phyloP scores from a whole-genome alignment of 2,113 vertebrate species.

The Poeciliopsis retropinna region DNA sequence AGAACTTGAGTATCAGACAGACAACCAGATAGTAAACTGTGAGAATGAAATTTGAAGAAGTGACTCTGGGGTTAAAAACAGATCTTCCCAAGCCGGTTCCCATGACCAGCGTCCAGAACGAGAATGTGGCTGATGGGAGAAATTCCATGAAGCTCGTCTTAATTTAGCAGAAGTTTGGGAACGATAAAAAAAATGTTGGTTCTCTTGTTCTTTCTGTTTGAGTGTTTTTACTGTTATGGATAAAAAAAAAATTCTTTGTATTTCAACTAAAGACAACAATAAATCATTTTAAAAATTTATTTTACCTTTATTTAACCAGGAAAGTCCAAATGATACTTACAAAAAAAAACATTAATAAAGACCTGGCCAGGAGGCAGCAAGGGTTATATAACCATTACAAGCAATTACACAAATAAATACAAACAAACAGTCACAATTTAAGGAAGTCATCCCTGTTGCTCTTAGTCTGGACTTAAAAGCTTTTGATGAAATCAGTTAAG shows the following conservation, averaged over 20 bases:
- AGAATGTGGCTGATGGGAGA: slow-evolving; percentile 28
- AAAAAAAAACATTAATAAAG: too few relatives aligned
- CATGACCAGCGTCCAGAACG: slow-evolving; percentile 32
- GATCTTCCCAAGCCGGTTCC: slow-evolving; percentile 23
- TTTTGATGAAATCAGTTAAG: too few relatives aligned
- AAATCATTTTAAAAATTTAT: too few relatives aligned
- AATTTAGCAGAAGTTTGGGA: slow-evolving; percentile 64
- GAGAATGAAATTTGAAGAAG: neutral
- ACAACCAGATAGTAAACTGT: neutral
- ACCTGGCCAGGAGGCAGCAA: too few relatives aligned
- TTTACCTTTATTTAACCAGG: too few relatives aligned
- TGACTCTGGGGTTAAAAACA: neutral
- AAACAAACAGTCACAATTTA: too few relatives aligned
- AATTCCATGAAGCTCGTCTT: slow-evolving; percentile 21
- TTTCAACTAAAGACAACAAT: too few relatives aligned
- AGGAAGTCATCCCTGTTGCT: too few relatives aligned
- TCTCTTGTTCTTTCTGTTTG: neutral
- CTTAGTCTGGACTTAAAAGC: too few relatives aligned
- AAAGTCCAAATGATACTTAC: too few relatives aligned
- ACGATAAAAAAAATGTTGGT: slow-evolving; percentile 5
- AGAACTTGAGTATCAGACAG: neutral
- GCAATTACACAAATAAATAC: too few relatives aligned
- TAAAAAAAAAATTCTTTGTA: neutral
- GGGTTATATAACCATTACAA: too few relatives aligned
- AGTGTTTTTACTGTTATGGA: neutral